Evolutionary conservation across 2,888 invertebrate genomes (phyloP).

Genomic region (Perizoma flavofasciatum): DNA sequence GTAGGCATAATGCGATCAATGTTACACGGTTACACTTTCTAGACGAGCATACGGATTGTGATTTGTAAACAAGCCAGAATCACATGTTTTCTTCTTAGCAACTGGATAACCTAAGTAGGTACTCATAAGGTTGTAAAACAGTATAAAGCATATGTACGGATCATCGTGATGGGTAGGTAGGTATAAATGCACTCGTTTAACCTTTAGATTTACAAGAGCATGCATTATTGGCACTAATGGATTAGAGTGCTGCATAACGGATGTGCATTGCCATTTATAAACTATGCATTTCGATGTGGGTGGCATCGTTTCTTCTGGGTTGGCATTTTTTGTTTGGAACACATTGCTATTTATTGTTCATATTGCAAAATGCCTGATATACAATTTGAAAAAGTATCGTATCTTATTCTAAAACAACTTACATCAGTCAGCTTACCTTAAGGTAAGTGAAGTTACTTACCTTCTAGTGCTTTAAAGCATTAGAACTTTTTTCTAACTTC

Average conservation of each 20-base stretch:
- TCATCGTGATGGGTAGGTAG: conserved; percentile 21
- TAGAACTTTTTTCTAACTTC: too few species aligned
- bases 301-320: conserved; percentile 52
- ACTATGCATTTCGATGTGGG: conserved; percentile 65
- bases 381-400: too few species aligned
- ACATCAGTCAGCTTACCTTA: too few species aligned
- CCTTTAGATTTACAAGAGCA: conserved; percentile 46
- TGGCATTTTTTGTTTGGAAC: conserved; percentile 12
- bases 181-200: conserved; percentile 33
- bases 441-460: too few species aligned
- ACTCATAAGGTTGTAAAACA: conserved; percentile 11
- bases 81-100: not conserved
- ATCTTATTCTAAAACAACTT: too few species aligned
- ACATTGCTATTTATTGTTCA: not conserved
- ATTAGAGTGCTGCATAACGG: conserved; percentile 68
- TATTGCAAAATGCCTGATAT: not conserved
- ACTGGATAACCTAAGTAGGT: not conserved
- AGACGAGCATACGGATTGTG: too few species aligned
- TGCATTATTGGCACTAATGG: conserved; percentile 59
- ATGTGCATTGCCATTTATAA: conserved; percentile 71
- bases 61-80: too few species aligned
- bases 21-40: too few species aligned
- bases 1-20: too few species aligned
- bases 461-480: too few species aligned
- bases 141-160: conserved; percentile 16